Conservation (phyloP, 2,888 invertebrate genomes). For the Arrhopalites spinosus region DNA sequence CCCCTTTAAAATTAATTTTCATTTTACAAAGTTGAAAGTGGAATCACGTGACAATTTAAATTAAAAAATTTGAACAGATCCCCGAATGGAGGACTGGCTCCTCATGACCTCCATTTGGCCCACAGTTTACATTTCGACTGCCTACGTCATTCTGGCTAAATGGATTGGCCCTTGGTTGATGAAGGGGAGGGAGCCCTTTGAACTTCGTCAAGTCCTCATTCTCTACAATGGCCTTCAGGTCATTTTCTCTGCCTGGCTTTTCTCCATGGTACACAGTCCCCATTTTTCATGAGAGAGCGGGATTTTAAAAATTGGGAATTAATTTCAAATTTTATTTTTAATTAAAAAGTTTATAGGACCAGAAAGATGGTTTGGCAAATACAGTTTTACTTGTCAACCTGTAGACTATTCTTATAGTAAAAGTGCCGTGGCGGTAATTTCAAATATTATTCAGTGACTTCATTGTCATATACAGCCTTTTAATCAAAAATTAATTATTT, state of each 20-base stretch:
- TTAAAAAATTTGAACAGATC: constrained; percentile 69
- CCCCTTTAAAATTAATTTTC: too few relatives aligned
- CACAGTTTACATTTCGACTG: constrained; percentile 84
- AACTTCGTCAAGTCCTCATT: constrained; percentile 74
- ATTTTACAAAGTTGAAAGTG: too few relatives aligned
- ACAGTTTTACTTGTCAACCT: constrained; percentile 87
- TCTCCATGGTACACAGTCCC: constrained; percentile 72
- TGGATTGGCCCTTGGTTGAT: constrained; percentile 79
- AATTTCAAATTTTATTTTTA: not conserved
- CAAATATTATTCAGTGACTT: too few relatives aligned
- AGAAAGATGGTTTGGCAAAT: constrained; percentile 89
- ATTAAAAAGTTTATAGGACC: constrained; percentile 72
- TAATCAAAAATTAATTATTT: constrained; percentile 47
- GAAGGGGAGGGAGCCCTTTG: constrained; percentile 82
- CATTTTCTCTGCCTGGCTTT: constrained; percentile 76
- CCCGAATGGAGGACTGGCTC: constrained; percentile 86
- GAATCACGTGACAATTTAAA: too few relatives aligned
- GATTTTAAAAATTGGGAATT: not conserved
- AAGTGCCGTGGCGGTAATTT: constrained; percentile 80
- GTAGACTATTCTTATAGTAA: constrained; percentile 83
- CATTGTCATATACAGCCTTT: too few relatives aligned
- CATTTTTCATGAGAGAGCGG: too few relatives aligned
- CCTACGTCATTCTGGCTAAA: constrained; percentile 89
- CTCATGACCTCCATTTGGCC: constrained; percentile 93
- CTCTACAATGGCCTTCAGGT: constrained; percentile 87